Percentiles rank a stretch among this genome's conserved stretches.
Evolutionary conservation across 2,888 invertebrate genomes (phyloP).

Genomic region (Rhamnusium bicolor): DNA sequence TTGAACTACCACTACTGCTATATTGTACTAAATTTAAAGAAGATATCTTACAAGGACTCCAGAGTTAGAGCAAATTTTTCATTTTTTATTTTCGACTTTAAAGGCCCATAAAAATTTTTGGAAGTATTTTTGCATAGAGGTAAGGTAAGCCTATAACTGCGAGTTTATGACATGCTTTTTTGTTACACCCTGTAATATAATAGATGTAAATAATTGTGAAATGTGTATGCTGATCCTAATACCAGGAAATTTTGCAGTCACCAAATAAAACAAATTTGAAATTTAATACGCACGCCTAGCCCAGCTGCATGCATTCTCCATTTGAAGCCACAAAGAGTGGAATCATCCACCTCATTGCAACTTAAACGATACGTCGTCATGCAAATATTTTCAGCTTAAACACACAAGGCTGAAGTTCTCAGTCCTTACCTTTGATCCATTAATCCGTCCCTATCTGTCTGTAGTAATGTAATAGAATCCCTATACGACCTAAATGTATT

Average conservation of each 20-base stretch:
- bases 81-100: no score
- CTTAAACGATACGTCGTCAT: background rate
- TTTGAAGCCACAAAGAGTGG: background rate
- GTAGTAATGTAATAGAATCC: background rate
- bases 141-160: no score
- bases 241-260: background rate
- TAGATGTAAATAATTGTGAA: no score
- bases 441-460: background rate
- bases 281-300: background rate
- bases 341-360: constrained; percentile 11
- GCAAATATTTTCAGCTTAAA: constrained; percentile 2
- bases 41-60: no score
- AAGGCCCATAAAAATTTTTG: no score
- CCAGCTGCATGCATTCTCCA: background rate
- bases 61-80: no score
- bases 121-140: no score
- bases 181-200: no score
- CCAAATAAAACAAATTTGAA: background rate
- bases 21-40: no score
- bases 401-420: background rate
- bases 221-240: background rate
- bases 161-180: no score
- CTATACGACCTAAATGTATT: background rate
- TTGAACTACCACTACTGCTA: no score
- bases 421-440: background rate